Conservation (phyloP, 2,797 vertebrate genomes). For the Parotocinclus haroldoi region DNA sequence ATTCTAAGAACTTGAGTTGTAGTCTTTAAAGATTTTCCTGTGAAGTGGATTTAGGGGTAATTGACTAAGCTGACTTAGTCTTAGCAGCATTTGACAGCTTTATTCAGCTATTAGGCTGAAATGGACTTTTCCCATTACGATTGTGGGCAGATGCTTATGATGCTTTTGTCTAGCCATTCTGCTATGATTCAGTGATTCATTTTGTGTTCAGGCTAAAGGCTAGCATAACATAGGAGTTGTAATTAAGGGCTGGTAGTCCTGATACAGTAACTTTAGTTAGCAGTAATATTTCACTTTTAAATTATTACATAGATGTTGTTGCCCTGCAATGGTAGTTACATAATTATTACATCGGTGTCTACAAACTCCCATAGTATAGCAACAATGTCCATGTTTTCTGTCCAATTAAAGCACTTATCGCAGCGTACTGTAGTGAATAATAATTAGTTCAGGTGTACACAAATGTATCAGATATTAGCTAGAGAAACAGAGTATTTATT, state of each 20-base stretch:
- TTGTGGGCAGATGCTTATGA: conserved; percentile 25
- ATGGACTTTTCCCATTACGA: conserved; percentile 30
- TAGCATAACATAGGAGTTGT: conserved; percentile 19
- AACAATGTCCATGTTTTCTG: conserved; percentile 1
- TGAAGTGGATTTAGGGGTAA: conserved; percentile 31
- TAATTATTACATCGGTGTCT: neutral
- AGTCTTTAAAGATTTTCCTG: conserved; percentile 17
- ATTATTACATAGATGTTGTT: neutral
- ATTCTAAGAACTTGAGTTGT: conserved; percentile 23
- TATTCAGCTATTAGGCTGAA: conserved; percentile 22
- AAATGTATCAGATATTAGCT: too few species aligned
- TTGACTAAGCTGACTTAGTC: conserved; percentile 30
- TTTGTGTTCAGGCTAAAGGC: conserved; percentile 1
- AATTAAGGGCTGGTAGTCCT: conserved; percentile 22
- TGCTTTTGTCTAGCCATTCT: conserved; percentile 27
- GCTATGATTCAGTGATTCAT: conserved; percentile 24
- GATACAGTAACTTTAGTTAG: conserved; percentile 11
- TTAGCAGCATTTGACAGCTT: conserved; percentile 33
- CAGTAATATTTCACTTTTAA: conserved; percentile 21
- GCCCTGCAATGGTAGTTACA: conserved; percentile 1
- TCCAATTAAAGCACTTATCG: conserved; percentile 3
- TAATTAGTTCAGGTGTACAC: neutral
- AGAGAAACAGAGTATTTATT: too few species aligned
- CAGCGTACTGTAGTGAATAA: neutral
- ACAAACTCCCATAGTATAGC: conserved; percentile 6